phyloP scores from a whole-genome alignment of 2,888 invertebrate genomes.

The Asteroscopus sphinx region DNA sequence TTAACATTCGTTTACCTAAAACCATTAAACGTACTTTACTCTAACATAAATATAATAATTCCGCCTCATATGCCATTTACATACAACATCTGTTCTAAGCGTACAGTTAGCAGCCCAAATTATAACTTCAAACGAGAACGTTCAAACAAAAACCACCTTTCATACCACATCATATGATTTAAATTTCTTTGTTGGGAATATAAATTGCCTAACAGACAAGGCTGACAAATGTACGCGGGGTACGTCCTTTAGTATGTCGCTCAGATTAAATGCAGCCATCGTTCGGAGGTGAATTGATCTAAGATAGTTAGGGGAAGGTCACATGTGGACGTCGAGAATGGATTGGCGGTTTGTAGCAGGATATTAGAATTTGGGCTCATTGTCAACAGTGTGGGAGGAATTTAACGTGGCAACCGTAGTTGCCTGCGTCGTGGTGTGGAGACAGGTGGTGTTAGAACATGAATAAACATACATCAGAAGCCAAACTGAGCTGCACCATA shows the following conservation, averaged over 20 bases:
- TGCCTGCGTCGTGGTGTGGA: background rate
- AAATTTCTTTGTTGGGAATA: constrained; percentile 14
- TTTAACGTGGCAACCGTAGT: background rate
- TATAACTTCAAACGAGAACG: constrained; percentile 36
- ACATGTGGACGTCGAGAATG: constrained; percentile 26
- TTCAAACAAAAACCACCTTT: constrained; percentile 18
- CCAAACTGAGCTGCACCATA: too few species aligned
- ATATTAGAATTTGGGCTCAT: constrained; percentile 29
- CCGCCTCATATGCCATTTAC: constrained; percentile 44
- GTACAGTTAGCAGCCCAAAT: constrained; percentile 46
- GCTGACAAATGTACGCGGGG: constrained; percentile 69
- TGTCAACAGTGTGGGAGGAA: constrained; percentile 20
- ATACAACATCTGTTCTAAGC: constrained; percentile 56
- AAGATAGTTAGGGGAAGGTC: constrained; percentile 52
- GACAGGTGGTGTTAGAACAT: background rate
- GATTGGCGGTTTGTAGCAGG: constrained; percentile 24
- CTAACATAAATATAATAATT: constrained; percentile 46
- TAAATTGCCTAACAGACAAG: constrained; percentile 45
- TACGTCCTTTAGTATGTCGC: constrained; percentile 71
- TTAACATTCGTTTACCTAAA: constrained; percentile 12
- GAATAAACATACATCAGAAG: too few species aligned
- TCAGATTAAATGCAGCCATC: constrained; percentile 68
- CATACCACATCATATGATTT: background rate
- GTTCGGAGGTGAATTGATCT: constrained; percentile 66
- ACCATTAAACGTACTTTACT: constrained; percentile 16